A percentile compares a stretch with the other conserved stretches of the same genome.
phyloP scores from a whole-genome alignment of 2,797 vertebrate genomes.

The Amblyraja radiata region DNA sequence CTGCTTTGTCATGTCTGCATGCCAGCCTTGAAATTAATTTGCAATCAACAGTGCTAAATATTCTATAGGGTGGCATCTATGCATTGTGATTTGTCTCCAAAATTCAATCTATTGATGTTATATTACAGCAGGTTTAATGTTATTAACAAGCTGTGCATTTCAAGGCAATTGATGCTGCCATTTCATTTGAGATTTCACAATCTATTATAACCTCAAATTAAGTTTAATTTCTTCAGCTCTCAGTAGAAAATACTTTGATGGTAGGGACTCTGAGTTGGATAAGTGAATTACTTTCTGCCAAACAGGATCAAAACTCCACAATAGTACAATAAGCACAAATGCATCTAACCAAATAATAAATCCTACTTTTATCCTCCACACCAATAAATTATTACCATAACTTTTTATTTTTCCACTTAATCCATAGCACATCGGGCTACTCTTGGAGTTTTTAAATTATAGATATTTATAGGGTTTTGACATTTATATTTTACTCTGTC shows the following conservation, averaged over 20 bases:
- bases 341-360: background rate
- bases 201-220: background rate
- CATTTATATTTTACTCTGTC: conserved; percentile 12
- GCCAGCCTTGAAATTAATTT: no score
- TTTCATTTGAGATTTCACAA: background rate
- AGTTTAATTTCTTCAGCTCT: background rate
- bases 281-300: background rate
- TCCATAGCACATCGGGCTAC: background rate
- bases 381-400: background rate
- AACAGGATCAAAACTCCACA: background rate
- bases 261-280: background rate
- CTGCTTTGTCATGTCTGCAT: no score
- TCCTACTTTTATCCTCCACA: background rate
- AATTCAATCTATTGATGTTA: no score
- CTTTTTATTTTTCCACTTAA: background rate
- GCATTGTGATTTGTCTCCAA: no score
- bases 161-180: background rate
- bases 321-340: background rate
- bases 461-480: background rate
- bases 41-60: no score
- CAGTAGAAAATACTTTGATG: background rate
- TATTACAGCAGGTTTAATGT: no score
- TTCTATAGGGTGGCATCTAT: no score
- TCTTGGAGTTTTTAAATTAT: background rate
- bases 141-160: no score